Conservation (phyloP, 2,888 invertebrate genomes). For the Diarsia mendica region DNA sequence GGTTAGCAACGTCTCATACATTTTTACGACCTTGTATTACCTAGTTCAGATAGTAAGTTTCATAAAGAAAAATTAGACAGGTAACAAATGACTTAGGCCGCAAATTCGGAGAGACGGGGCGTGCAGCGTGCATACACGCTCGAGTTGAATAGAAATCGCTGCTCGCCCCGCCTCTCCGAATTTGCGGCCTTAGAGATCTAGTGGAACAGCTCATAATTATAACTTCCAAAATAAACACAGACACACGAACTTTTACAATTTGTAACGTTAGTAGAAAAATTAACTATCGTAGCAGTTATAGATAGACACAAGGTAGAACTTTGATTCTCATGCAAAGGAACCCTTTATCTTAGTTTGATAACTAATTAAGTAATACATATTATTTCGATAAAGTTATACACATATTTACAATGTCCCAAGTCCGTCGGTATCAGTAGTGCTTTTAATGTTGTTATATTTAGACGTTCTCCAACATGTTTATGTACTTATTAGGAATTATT, state of each 20-base stretch:
- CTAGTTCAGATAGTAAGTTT: background rate
- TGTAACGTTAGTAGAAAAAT: background rate
- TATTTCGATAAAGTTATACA: slow-evolving; percentile 7
- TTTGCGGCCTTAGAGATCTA: too few relatives aligned
- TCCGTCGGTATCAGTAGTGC: slow-evolving; percentile 33
- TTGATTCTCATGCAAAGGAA: background rate
- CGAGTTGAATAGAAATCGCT: too few relatives aligned
- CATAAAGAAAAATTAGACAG: background rate
- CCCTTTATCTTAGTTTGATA: slow-evolving; percentile 14
- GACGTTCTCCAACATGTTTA: slow-evolving; percentile 64
- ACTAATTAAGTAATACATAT: too few relatives aligned
- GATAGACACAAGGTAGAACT: background rate
- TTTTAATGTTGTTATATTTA: background rate
- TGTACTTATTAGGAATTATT: slow-evolving; percentile 59
- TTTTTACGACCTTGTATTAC: background rate
- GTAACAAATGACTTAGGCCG: background rate
- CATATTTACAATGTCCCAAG: background rate
- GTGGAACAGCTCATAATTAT: background rate
- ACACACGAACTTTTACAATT: background rate
- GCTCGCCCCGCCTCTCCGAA: too few relatives aligned
- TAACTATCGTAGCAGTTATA: background rate
- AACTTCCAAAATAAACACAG: background rate
- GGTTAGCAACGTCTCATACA: background rate
- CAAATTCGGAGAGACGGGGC: too few relatives aligned
- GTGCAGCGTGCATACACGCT: too few relatives aligned